Evolutionary conservation across 2,888 invertebrate genomes (phyloP).

Genomic region (Rhorus exstirpatorius): DNA sequence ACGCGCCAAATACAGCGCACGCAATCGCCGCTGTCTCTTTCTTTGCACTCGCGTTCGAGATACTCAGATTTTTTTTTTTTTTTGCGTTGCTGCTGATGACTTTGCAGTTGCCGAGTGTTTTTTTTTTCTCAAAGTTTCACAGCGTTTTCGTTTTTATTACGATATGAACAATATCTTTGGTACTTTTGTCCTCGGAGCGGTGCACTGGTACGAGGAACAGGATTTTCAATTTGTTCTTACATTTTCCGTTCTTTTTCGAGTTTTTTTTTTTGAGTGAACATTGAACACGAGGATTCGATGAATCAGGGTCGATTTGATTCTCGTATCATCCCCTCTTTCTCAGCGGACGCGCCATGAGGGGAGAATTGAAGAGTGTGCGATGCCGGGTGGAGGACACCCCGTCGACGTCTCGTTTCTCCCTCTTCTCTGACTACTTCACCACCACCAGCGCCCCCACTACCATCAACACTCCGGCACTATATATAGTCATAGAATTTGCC

Average conservation of each 20-base stretch:
- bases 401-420: constrained; percentile 50
- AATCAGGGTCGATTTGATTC: constrained; percentile 56
- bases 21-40: not conserved
- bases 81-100: not conserved
- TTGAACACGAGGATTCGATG: constrained; percentile 47
- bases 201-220: no score
- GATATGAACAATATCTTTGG: no score
- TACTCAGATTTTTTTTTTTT: not conserved
- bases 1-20: not conserved
- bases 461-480: constrained; percentile 35
- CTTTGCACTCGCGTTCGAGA: not conserved
- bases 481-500: constrained; percentile 34
- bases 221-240: no score
- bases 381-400: constrained; percentile 34
- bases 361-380: constrained; percentile 11
- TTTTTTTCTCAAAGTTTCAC: not conserved
- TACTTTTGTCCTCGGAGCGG: no score
- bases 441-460: constrained; percentile 68
- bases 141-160: no score
- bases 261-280: no score
- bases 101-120: not conserved
- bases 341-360: constrained; percentile 4
- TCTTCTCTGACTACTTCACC: constrained; percentile 63
- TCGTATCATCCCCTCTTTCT: constrained; percentile 30
- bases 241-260: not conserved